A percentile compares a stretch with the other conserved stretches of the same genome.
Conservation (phyloP, 2,797 vertebrate species). For the Chelonia mydas region DNA sequence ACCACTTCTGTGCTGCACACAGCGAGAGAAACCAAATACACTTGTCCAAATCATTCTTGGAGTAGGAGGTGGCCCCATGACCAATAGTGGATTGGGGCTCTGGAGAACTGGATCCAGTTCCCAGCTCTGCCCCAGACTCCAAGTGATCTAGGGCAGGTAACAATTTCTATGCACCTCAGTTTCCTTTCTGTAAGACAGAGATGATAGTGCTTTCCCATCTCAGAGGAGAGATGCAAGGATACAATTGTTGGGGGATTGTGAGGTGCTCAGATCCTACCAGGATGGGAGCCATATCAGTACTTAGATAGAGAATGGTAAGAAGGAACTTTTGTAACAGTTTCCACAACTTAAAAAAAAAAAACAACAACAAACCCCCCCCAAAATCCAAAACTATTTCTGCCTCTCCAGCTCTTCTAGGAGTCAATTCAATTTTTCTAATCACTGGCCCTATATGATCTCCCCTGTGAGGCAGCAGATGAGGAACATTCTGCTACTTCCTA, state of each 20-base stretch:
- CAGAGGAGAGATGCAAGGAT: not conserved
- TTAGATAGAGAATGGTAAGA: not conserved
- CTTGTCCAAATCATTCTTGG: not conserved
- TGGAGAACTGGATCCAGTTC: not conserved
- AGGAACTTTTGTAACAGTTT: not conserved
- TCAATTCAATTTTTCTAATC: not conserved
- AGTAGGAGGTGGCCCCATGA: fast-evolving
- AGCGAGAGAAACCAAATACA: not conserved
- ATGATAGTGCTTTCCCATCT: not conserved
- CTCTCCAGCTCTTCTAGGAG: not conserved
- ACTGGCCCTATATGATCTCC: not conserved
- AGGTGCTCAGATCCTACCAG: not conserved
- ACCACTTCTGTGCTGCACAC: not conserved
- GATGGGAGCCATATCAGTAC: not conserved
- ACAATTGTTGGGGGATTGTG: not conserved
- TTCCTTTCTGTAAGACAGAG: not conserved
- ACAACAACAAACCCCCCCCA: no score
- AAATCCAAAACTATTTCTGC: not conserved
- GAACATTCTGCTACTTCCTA: not conserved
- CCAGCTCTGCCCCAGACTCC: not conserved
- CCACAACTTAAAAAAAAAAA: not conserved
- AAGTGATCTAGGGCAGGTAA: not conserved
- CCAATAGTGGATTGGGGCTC: not conserved
- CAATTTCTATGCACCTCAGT: not conserved
- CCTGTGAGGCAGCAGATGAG: not conserved